Conservation (phyloP, 2,797 vertebrate species). For the Enteromius viviparus region DNA sequence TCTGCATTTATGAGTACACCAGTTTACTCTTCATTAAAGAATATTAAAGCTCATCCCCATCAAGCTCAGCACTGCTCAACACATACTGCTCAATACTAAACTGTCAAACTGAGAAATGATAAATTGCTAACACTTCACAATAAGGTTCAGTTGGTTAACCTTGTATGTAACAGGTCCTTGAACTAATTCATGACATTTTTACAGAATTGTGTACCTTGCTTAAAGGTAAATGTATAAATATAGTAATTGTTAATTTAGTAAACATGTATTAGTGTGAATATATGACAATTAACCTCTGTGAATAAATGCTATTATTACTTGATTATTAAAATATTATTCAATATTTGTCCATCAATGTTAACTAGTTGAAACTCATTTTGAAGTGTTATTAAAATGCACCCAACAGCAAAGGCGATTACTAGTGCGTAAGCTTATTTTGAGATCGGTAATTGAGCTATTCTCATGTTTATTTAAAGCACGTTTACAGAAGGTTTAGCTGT, state of each 20-base stretch:
- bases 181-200: neutral
- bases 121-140: neutral
- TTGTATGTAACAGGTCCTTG: neutral
- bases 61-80: neutral
- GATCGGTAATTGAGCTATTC: neutral
- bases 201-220: neutral
- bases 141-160: neutral
- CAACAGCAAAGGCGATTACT: neutral
- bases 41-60: no score
- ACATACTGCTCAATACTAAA: neutral
- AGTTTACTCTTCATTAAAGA: neutral
- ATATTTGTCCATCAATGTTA: neutral
- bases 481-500: neutral
- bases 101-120: neutral
- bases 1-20: neutral
- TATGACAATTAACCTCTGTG: neutral
- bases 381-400: neutral
- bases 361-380: neutral
- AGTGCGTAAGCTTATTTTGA: neutral
- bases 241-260: neutral
- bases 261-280: neutral
- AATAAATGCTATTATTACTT: neutral
- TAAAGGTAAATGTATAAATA: neutral
- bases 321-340: neutral
- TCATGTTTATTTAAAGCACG: neutral